Conservation (phyloP, 2,113 vertebrate genomes). For the Myocastor coypus region DNA sequence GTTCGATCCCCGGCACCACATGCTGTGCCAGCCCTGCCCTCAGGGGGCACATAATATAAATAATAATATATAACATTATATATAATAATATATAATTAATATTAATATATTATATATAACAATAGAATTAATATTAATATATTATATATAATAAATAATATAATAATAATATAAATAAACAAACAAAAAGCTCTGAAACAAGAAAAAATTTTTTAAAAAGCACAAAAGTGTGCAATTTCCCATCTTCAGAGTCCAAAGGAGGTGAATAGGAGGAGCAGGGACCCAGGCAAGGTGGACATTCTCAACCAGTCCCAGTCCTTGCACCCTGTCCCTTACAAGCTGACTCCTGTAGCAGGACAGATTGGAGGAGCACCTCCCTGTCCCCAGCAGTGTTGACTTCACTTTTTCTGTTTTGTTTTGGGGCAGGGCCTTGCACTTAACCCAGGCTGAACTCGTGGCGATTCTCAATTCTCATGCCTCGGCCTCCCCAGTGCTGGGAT, state of each 20-base stretch:
- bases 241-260: background rate
- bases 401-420: background rate
- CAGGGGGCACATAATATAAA: too few relatives aligned
- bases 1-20: too few relatives aligned
- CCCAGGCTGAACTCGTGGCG: background rate
- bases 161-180: too few relatives aligned
- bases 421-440: background rate
- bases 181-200: too few relatives aligned
- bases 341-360: background rate
- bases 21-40: too few relatives aligned
- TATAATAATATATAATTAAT: too few relatives aligned
- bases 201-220: background rate
- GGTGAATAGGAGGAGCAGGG: background rate
- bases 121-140: too few relatives aligned
- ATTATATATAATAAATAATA: too few relatives aligned
- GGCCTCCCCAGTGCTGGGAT: background rate
- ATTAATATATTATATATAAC: too few relatives aligned
- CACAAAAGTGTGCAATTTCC: background rate
- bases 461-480: background rate
- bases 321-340: background rate
- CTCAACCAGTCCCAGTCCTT: background rate
- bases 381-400: background rate
- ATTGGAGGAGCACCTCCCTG: background rate
- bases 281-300: background rate
- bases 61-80: too few relatives aligned